Conservation (phyloP, 2,888 invertebrate genomes). For the Cosmia trapezina region DNA sequence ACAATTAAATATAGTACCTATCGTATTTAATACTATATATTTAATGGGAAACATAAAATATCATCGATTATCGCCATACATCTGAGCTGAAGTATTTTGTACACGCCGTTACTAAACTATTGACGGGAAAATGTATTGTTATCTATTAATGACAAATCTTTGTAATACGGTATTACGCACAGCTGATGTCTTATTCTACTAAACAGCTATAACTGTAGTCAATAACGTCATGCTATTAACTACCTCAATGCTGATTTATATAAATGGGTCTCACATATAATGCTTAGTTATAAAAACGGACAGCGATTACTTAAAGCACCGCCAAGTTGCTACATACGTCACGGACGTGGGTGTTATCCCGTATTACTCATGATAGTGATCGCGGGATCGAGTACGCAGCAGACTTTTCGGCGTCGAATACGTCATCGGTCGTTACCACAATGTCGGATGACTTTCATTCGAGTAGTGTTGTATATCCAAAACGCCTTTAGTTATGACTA, state of each 20-base stretch:
- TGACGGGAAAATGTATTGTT: background rate
- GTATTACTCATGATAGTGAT: slow-evolving; percentile 69
- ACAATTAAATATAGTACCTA: too few relatives aligned
- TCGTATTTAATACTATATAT: too few relatives aligned
- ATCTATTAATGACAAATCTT: background rate
- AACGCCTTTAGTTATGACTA: slow-evolving; percentile 47
- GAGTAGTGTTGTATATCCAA: slow-evolving; percentile 37
- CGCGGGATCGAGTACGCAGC: slow-evolving; percentile 62
- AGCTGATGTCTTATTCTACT: slow-evolving; percentile 19
- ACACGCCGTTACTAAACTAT: background rate
- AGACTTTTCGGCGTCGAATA: slow-evolving; percentile 71
- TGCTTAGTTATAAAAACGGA: slow-evolving; percentile 54
- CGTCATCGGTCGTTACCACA: slow-evolving; percentile 64
- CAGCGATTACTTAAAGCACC: slow-evolving; percentile 58
- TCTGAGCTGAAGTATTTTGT: background rate
- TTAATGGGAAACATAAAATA: background rate
- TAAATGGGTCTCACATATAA: slow-evolving; percentile 43
- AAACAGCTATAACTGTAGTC: slow-evolving; percentile 20
- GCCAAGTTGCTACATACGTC: slow-evolving; percentile 57
- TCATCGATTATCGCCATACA: background rate
- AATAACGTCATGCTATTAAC: slow-evolving; percentile 30
- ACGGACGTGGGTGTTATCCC: slow-evolving; percentile 69
- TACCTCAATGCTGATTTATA: slow-evolving; percentile 40
- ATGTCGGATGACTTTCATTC: slow-evolving; percentile 60
- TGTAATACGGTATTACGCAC: background rate